These are phyloP conservation scores for Macrophya annulata DNA, from an alignment of 2,888 invertebrate species.

Conservation along the genomic window DNA sequence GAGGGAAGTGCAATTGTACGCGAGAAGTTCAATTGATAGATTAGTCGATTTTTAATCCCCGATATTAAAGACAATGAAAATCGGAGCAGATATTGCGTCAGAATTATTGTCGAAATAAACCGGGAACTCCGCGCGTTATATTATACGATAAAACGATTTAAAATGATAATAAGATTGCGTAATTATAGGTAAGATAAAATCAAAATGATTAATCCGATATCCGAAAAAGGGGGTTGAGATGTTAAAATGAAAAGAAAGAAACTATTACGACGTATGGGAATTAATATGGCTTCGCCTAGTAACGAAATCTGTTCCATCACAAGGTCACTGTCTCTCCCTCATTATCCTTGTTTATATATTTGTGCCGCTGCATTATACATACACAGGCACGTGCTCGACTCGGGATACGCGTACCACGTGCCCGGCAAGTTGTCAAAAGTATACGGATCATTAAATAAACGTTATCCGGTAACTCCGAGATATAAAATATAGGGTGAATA, in stretches of 20 bases:
- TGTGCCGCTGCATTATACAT: background rate
- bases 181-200: background rate
- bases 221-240: background rate
- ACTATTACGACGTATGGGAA: background rate
- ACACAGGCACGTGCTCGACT: slow-evolving; percentile 6
- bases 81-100: background rate
- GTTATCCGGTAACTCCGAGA: background rate
- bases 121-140: background rate
- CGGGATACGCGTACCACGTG: background rate
- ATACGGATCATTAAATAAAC: background rate
- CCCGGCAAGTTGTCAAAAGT: slow-evolving; percentile 8
- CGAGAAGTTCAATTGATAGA: background rate
- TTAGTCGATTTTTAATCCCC: background rate
- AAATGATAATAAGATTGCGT: background rate
- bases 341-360: slow-evolving; percentile 11
- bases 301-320: background rate
- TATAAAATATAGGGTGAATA: background rate
- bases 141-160: background rate
- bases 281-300: slow-evolving; percentile 2
- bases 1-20: background rate
- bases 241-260: background rate
- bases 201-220: background rate
- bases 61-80: background rate
- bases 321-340: background rate
- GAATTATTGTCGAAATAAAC: background rate